Percentiles rank a stretch among this genome's conserved stretches.
These are phyloP conservation scores for Psittacula derbiana DNA, from an alignment of 2,797 vertebrate species.

Conservation along the genomic window DNA sequence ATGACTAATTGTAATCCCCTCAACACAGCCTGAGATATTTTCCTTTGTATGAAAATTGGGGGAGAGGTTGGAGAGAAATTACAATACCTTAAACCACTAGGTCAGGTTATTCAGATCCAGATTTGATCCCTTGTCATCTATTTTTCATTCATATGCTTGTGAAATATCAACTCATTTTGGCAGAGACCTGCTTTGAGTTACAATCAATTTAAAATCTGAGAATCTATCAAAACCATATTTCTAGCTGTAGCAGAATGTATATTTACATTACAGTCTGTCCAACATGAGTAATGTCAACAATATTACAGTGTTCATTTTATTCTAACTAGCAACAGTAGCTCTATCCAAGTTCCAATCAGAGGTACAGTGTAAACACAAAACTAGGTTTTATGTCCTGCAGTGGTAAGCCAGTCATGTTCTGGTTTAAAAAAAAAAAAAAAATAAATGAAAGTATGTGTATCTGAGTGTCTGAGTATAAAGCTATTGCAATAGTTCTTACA, in stretches of 20 bases:
- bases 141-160: slow-evolving; percentile 66
- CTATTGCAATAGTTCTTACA: slow-evolving; percentile 27
- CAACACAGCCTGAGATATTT: slow-evolving; percentile 14
- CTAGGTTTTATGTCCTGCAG: slow-evolving; percentile 48
- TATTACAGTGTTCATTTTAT: slow-evolving; percentile 56
- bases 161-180: slow-evolving; percentile 67
- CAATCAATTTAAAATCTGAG: slow-evolving; percentile 67
- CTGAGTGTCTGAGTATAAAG: background rate
- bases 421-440: background rate
- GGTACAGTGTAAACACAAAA: slow-evolving; percentile 49
- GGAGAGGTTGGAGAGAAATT: background rate
- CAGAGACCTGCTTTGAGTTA: slow-evolving; percentile 59
- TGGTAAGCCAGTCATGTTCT: slow-evolving; percentile 14
- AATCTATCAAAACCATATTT: slow-evolving; percentile 77
- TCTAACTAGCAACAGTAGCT: slow-evolving; percentile 65
- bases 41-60: slow-evolving; percentile 46
- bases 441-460: background rate
- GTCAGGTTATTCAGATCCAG: slow-evolving; percentile 45
- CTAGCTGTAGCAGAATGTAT: slow-evolving; percentile 67
- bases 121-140: slow-evolving; percentile 60
- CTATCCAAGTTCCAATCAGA: slow-evolving; percentile 71
- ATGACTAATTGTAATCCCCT: slow-evolving; percentile 61
- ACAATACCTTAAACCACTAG: slow-evolving; percentile 28
- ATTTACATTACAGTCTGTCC: slow-evolving; percentile 70
- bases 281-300: slow-evolving; percentile 70